phyloP scores from a whole-genome alignment of 2,888 invertebrate species.

The Elysia crispata region DNA sequence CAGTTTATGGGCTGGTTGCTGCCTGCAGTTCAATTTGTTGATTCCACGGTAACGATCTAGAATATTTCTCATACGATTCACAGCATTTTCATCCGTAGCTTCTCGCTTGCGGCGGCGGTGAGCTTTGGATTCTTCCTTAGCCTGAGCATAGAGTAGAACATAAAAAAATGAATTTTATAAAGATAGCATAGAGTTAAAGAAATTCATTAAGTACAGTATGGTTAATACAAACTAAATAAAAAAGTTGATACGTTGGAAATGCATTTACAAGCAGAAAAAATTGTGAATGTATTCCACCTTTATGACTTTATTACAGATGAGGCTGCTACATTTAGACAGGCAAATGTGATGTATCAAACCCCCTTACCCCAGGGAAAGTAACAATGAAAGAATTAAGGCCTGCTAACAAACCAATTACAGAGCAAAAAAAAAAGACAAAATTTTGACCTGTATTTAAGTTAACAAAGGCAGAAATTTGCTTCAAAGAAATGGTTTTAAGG shows the following conservation, averaged over 20 bases:
- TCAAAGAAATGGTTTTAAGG: neutral
- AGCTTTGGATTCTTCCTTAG: neutral
- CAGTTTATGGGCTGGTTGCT: constrained; percentile 64
- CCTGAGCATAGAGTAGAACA: neutral
- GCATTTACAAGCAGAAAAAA: too few species aligned
- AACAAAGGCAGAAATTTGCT: neutral
- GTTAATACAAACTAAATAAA: neutral
- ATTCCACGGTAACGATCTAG: constrained; percentile 61
- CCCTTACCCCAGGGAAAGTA: too few species aligned
- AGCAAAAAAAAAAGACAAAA: neutral
- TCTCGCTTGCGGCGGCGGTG: constrained; percentile 60
- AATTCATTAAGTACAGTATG: neutral
- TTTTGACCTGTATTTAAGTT: neutral
- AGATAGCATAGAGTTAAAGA: neutral
- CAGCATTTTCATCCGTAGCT: constrained; percentile 67
- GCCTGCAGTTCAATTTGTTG: constrained; percentile 64
- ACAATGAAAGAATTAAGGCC: too few species aligned
- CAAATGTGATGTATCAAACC: too few species aligned
- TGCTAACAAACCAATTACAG: neutral
- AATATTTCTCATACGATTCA: constrained; percentile 63
- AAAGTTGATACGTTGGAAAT: neutral
- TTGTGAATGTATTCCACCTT: too few species aligned
- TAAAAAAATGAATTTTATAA: neutral
- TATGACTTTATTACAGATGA: too few species aligned
- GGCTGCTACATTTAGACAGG: neutral